Conservation (phyloP, 2,113 vertebrate genomes). For the Labeo catla region DNA sequence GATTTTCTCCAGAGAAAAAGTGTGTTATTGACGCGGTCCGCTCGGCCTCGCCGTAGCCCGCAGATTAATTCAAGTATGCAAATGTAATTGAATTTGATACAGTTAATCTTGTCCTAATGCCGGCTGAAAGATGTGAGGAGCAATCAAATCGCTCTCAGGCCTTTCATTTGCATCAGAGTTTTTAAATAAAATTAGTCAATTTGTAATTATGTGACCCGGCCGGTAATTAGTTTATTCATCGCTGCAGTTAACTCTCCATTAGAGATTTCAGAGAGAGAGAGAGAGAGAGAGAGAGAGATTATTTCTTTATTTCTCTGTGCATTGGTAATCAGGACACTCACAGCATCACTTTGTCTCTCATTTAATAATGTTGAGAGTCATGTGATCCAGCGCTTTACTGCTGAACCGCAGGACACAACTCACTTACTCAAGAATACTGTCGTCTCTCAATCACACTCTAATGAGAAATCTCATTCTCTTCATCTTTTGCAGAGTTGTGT, state of each 20-base stretch:
- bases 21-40: constrained; percentile 71
- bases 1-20: background rate
- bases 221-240: constrained; percentile 83
- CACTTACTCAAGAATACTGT: too few species aligned
- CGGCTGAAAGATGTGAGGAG: constrained; percentile 79
- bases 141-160: constrained; percentile 80
- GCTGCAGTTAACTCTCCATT: constrained; percentile 77
- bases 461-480: background rate
- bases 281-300: constrained; percentile 33
- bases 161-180: constrained; percentile 77
- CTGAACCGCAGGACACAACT: too few species aligned
- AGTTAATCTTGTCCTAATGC: constrained; percentile 83
- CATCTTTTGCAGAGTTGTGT: too few species aligned
- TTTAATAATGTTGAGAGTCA: constrained; percentile 74
- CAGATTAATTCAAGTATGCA: constrained; percentile 82
- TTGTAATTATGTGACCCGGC: constrained; percentile 81
- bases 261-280: constrained; percentile 58
- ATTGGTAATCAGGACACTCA: constrained; percentile 71
- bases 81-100: constrained; percentile 82
- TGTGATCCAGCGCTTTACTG: constrained; percentile 50
- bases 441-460: background rate
- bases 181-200: constrained; percentile 80
- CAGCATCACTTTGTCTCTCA: constrained; percentile 73
- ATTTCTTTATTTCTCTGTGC: constrained; percentile 62
- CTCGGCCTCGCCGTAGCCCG: constrained; percentile 64